Conservation (phyloP, 2,113 vertebrate genomes). For the Benitochromis conjunctus region DNA sequence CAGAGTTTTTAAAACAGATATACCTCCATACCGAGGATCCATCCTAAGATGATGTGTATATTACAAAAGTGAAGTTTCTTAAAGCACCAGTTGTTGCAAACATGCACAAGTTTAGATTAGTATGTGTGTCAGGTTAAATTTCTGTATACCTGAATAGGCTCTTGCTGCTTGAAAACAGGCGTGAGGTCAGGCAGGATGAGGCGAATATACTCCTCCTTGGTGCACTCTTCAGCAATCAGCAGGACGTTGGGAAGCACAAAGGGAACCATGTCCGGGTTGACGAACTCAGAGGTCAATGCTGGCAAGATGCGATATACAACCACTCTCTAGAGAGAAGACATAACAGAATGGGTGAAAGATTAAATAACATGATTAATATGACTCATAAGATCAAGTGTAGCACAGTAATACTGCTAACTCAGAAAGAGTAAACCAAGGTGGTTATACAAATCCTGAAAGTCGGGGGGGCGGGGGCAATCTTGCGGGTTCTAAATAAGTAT, state of each 20-base stretch:
- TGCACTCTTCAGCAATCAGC: slow-evolving; percentile 95
- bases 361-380: not conserved
- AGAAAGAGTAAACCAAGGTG: not conserved
- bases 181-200: slow-evolving; percentile 92
- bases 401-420: not conserved
- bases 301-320: slow-evolving; percentile 92
- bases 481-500: not conserved
- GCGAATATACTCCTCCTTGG: slow-evolving; percentile 92
- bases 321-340: slow-evolving; percentile 79
- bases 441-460: not conserved
- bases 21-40: not conserved
- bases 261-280: slow-evolving; percentile 98
- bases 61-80: not conserved
- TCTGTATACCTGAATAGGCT: slow-evolving; percentile 88
- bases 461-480: no score
- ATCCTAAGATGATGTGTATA: not conserved
- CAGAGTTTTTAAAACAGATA: not conserved
- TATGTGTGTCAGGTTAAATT: not conserved
- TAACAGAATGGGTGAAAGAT: not conserved
- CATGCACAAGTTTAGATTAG: not conserved
- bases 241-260: slow-evolving; percentile 97
- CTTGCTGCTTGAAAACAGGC: slow-evolving; percentile 97
- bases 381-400: not conserved
- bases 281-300: slow-evolving; percentile 89
- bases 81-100: not conserved